Conservation (phyloP, 2,888 invertebrate genomes). For the Hartigia nigra region DNA sequence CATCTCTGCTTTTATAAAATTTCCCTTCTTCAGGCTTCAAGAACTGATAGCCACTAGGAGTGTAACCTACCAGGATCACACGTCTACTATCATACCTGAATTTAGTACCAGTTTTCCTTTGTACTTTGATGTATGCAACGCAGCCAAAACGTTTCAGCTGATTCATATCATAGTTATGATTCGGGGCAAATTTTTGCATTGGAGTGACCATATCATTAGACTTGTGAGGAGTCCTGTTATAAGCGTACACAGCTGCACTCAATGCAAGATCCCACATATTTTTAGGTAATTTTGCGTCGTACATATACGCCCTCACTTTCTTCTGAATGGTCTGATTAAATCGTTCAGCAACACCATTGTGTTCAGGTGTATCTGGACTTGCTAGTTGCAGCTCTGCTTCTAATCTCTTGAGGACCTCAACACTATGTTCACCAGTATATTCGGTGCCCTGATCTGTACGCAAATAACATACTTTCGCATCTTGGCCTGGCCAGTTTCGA, state of each 20-base stretch:
- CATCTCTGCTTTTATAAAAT: conserved; percentile 30
- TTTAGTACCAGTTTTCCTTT: conserved; percentile 18
- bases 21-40: conserved; percentile 30
- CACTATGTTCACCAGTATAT: conserved; percentile 19
- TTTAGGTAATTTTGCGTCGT: conserved; percentile 28
- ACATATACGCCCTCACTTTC: conserved; percentile 24
- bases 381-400: conserved; percentile 17
- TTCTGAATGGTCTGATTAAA: conserved; percentile 26
- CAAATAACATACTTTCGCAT: conserved; percentile 32
- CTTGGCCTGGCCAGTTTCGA: conserved; percentile 25
- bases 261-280: conserved; percentile 36
- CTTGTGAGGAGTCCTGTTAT: conserved; percentile 35
- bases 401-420: conserved; percentile 15
- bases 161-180: conserved; percentile 15
- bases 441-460: conserved; percentile 33
- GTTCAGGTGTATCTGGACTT: conserved; percentile 18
- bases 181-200: conserved; percentile 18
- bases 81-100: conserved; percentile 20
- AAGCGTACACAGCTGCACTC: conserved; percentile 31
- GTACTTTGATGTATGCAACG: conserved; percentile 24
- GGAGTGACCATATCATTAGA: conserved; percentile 20
- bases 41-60: conserved; percentile 29
- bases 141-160: conserved; percentile 27
- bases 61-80: conserved; percentile 26
- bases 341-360: conserved; percentile 29